Base-by-base conservation (phyloP, 2,113 vertebrate species). In the Mola mola region DNA sequence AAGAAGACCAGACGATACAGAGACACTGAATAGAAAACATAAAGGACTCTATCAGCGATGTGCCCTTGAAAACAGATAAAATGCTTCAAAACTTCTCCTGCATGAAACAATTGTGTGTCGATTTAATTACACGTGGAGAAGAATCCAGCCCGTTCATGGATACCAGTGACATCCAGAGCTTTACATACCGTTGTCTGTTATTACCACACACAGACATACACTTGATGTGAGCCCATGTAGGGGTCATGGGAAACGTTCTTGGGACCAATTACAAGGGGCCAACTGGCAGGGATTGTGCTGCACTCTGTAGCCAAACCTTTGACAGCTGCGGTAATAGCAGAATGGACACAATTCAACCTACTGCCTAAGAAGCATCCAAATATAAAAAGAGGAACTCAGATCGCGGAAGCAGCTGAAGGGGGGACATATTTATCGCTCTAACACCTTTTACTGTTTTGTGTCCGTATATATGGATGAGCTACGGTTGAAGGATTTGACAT, bases 171-270 rank as follows among this genome's bases (percentile, higher is more conserved):
- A 62, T 71, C 67, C 12, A 13, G 17, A 71, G 64, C 57, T 82
- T 81, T 33, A 50, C 43, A 50, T 68, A 55, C 53, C 21, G 4
- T 51, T 72, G 70, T 78, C 69, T 75, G 81, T 52, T 52, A 43
- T 53, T 59, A 10, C 55, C 67, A 44, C 26, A n/a, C 21, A 46
- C 17, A 66, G 16, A 53, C 33, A 5, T n/a, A 38, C 62, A 57
- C 68, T 60, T 77, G 60, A 71, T 59, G 49, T 25, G 13, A 40
- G 59, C 40, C 42, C 29, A 8, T 16, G 49, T 25, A n/a, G 34
- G 21, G 87, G 86, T 90, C 86, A 84, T 89, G 87, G 79, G 87
- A 88, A 89, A 81, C 49, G 38, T 60, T 67, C 62, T 63, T 5
- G 48, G 48, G 33, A 47, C 56, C 79, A 88, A 87, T 88, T 84